phyloP scores from a whole-genome alignment of 2,888 invertebrate genomes.

The Orgyia antiqua region DNA sequence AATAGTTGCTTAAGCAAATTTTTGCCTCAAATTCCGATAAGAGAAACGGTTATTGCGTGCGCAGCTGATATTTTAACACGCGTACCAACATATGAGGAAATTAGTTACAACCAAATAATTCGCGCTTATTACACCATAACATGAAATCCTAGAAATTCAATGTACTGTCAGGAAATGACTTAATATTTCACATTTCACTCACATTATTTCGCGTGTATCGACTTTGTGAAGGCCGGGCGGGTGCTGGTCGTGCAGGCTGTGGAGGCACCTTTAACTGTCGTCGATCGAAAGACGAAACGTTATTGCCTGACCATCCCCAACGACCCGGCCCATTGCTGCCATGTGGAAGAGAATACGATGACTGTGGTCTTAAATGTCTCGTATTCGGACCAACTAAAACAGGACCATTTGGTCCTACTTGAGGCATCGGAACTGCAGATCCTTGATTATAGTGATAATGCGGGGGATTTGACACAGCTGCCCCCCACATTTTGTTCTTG shows the following conservation, averaged over 20 bases:
- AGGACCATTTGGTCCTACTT: conserved; percentile 58
- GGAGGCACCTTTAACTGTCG: conserved; percentile 68
- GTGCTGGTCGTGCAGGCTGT: conserved; percentile 63
- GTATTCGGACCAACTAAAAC: conserved; percentile 54
- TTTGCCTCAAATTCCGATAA: conserved; percentile 11
- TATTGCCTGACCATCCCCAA: conserved; percentile 75
- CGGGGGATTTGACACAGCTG: conserved; percentile 66
- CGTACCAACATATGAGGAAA: conserved; percentile 64
- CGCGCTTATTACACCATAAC: conserved; percentile 45
- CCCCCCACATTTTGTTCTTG: conserved; percentile 65
- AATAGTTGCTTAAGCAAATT: too few relatives aligned
- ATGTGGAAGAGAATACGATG: conserved; percentile 76
- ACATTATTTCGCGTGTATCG: conserved; percentile 59
- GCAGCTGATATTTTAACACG: conserved; percentile 58
- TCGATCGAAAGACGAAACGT: conserved; percentile 72
- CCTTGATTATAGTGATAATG: conserved; percentile 68
- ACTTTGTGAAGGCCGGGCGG: conserved; percentile 52
- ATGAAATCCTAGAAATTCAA: conserved; percentile 32
- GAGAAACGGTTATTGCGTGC: conserved; percentile 47
- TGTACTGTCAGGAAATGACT: conserved; percentile 11
- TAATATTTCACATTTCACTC: conserved; percentile 25
- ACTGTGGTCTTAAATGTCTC: conserved; percentile 63
- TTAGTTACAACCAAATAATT: conserved; percentile 39
- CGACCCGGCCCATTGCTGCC: conserved; percentile 74
- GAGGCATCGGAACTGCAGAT: conserved; percentile 44